Evolutionary conservation across 1,140 invertebrate species (phyloP).

Genomic region (Lamellibrachia luymesi): DNA sequence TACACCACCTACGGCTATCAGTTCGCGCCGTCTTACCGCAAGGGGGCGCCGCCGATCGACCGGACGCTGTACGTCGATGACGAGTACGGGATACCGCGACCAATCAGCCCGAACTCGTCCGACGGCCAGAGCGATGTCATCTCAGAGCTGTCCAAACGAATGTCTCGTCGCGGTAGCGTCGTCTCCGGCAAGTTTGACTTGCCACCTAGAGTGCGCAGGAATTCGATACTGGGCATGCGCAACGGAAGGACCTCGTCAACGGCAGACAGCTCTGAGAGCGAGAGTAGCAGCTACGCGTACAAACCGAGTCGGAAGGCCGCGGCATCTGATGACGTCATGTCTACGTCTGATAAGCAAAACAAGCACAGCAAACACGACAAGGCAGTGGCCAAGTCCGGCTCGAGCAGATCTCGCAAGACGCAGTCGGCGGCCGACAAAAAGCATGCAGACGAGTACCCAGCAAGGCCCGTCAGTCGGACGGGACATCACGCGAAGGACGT

Average conservation of each 20-base stretch:
- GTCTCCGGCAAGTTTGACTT: not conserved
- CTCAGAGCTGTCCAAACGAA: constrained; percentile 2
- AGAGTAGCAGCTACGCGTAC: not conserved
- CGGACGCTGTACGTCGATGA: not conserved
- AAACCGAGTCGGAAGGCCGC: not conserved
- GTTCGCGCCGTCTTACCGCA: constrained; percentile 12
- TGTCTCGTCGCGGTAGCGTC: not conserved
- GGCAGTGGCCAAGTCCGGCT: not conserved
- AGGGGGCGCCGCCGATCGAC: not conserved
- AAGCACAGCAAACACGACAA: not conserved
- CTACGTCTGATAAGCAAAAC: not conserved
- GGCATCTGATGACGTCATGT: not conserved
- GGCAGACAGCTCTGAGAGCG: not conserved
- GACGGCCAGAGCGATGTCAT: not conserved
- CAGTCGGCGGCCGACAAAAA: not conserved
- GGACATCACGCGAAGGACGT: not conserved
- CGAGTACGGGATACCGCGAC: not conserved
- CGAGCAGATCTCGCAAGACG: not conserved
- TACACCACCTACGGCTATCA: constrained; percentile 14
- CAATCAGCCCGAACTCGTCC: not conserved
- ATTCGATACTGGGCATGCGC: not conserved
- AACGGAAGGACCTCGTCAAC: not conserved
- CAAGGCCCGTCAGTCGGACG: not conserved
- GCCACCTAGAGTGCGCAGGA: not conserved
- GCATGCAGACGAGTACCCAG: not conserved